Evolutionary conservation across 2,113 vertebrate genomes (phyloP), one percentile per base, ranked within the genome.

Genomic region (Leptosomus discolor): DNA sequence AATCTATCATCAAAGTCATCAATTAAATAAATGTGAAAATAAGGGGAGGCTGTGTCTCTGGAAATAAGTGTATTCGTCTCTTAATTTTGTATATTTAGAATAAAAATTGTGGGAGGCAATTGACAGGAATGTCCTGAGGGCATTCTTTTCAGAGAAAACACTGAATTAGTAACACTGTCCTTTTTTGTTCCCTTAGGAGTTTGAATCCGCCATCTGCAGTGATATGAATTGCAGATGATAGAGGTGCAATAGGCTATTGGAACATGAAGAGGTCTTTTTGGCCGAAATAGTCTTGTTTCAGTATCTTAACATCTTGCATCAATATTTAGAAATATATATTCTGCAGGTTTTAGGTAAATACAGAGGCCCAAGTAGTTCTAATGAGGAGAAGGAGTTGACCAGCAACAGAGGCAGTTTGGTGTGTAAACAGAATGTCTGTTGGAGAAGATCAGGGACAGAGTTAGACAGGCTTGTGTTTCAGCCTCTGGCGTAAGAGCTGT

Each of bases 381-480:
- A 57, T 30, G 45, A 51, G 79, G 39, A 56, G 69, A 18, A 5
- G 14, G 5, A 5, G 48, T 53, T 90, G 91, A 53, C 24, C 69
- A 54, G 94, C 87, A 76, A 65, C 54, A 0, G 61, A 34, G 63
- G 11, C 50, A 24, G 87, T 76, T 89, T 78, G 69, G 18, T 76
- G 45, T 74, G 73, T 97, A 93, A 95, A 95, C 75, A 94, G 67
- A 77, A 65, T 90, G 65, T 89, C 82, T 89, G 0, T 67, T 67
- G 81, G 69, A 87, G 77, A 79, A 79, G 89, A 92, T 77, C 83
- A 91, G 54, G 73, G 90, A 69, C 89, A 87, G 70, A 92, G 84
- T 93, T 94, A 91, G 85, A 24, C 58, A 79, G 85, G 67, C 83
- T 97, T 95, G 74, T 97, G 91, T 95, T 96, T 97, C 92, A 97